Base-by-base conservation (phyloP, 2,113 vertebrate species). In the Nannospalax galili region DNA sequence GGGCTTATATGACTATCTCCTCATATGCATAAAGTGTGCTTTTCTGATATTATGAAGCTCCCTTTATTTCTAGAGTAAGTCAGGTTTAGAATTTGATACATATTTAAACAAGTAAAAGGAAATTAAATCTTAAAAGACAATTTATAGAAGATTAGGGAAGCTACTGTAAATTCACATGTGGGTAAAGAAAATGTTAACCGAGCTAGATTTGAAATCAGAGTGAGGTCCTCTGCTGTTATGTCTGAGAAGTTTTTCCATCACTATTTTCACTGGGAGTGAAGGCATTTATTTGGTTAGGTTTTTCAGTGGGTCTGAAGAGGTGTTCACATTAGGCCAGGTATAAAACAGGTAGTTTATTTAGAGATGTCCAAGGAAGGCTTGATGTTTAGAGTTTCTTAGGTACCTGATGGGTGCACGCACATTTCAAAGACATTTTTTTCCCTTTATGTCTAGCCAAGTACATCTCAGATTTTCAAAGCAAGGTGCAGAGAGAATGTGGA, bases 81-180 rank as follows among this genome's bases (percentile, higher is more conserved):
- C 65, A 78, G 93, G 93, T 92, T 88, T 78, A 90, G 92, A 75
- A 84, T 88, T 77, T 95, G 91, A 95, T 92, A 94, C 87, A 90
- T 87, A 92, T 95, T 95, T 96, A 96, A 95, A 92, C 75, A 91
- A 96, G 93, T 92, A 96, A 84, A 88, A 92, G 86, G 91, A 97
- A 97, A 97, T 96, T 96, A 96, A 96, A 95, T 89, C 85, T 96
- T 97, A 93, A 96, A 95, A 96, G 94, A 96, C 88, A 45, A 93
- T 96, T 97, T 97, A 84, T 91, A 74, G 82, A 88, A 97, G 97
- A 93, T 95, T 89, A 96, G 87, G 65, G 79, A 92, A 56, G 64
- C 79, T 86, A 77, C 70, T 78, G 56, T 95, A 88, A 93, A 92
- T 62, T 85, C 48, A 95, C 72, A 75, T 17, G 28, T 85, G 90